These are phyloP conservation scores for Conus ventricosus DNA, from an alignment of 1,140 invertebrate genomes.

Conservation along the genomic window DNA sequence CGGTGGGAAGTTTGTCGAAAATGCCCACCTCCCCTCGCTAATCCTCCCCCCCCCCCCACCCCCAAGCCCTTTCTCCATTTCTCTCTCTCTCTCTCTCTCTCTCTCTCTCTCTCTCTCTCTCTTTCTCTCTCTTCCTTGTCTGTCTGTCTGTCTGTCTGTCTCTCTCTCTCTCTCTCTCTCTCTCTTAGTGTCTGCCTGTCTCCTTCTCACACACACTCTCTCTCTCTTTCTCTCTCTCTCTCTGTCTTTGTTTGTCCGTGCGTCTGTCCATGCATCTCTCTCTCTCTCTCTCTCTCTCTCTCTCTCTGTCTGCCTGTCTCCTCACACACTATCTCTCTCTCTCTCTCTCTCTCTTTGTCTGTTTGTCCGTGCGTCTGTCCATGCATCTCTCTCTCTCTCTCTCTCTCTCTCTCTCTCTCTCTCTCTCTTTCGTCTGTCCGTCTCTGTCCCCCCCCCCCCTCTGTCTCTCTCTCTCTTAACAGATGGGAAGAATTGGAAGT, in stretches of 20 bases:
- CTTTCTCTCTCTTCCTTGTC: no score
- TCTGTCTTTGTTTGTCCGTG: background rate
- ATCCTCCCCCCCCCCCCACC: background rate
- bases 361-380: background rate
- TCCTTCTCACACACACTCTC: background rate
- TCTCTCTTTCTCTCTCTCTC: background rate
- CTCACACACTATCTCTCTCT: constrained; percentile 13
- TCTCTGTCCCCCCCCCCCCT: constrained; percentile 25
- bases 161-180: no score
- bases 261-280: constrained; percentile 28
- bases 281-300: constrained; percentile 24
- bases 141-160: no score
- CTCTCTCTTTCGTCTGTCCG: background rate
- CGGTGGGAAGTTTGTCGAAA: no score
- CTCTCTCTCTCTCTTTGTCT: constrained; percentile 12
- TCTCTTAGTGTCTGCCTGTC: background rate
- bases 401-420: constrained; percentile 22
- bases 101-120: background rate
- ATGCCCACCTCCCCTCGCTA: no score
- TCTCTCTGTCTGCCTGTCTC: constrained; percentile 3
- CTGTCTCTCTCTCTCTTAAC: constrained; percentile 11
- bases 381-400: constrained; percentile 32
- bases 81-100: background rate
- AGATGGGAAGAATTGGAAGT: no score
- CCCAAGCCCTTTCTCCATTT: background rate